Base-by-base conservation (phyloP, 2,113 vertebrate species). In the Enhydra lutris region DNA sequence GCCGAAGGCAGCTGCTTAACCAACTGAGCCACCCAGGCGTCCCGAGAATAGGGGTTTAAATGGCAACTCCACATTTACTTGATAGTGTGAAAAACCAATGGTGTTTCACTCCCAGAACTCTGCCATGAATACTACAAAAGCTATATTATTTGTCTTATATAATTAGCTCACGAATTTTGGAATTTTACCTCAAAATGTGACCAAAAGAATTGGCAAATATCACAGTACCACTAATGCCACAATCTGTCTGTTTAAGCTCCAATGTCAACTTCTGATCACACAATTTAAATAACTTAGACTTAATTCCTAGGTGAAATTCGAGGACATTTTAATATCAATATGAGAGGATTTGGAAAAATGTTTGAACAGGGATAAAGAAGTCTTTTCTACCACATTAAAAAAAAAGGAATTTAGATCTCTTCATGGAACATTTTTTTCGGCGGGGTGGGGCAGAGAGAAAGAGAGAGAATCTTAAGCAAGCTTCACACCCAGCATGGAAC, bases 351-450 rank as follows among this genome's bases (percentile, higher is more conserved):
- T 95, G 78, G 57, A 29, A 61, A 95, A 95, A 97, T 73, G 86
- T 97, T 96, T 97, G 86, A 91, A 88, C 50, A 96, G 42, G 45
- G 87, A 97, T 96, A 95, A 96, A 81, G 52, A 93, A 94, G 74
- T 55, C 45, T 93, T 95, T 96, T 78, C 34, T 87, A 89, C 42
- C 80, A 97, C 26, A 95, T 86, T 26, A n/a, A n/a, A n/a, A 97
- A 89, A 97, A 93, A 89, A 34, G 12, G 45, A 42, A 59, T 78
- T 91, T 29, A 55, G 61, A 78, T 52, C 42, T 83, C 71, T 81
- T 95, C 42, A 73, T 78, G 50, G 50, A 74, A 57, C 26, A 73
- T 86, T 65, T 34, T 36, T 20, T n/a, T 17, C 13, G 31, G 14
- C 7, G 63, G 63, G 29, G 31, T 17, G 31, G 63, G 67, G 34